These are phyloP conservation scores for Glossophaga mutica DNA, from an alignment of 2,797 vertebrate genomes.

Conservation along the genomic window DNA sequence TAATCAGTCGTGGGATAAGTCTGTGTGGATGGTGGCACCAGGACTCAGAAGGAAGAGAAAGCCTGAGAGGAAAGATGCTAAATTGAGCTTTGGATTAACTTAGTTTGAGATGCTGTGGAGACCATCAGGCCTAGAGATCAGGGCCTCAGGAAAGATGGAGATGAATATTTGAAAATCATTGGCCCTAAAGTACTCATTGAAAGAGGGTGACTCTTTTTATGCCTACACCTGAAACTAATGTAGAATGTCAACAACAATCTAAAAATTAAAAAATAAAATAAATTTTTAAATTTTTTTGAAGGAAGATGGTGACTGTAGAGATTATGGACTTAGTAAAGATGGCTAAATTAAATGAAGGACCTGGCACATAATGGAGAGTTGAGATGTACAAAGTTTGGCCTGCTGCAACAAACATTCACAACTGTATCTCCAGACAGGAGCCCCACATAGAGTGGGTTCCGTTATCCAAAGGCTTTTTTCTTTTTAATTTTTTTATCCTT, in stretches of 20 bases:
- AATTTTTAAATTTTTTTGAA: not conserved
- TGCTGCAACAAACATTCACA: not conserved
- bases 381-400: not conserved
- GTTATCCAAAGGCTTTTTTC: not conserved
- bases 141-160: not conserved
- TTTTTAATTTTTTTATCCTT: not conserved
- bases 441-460: not conserved
- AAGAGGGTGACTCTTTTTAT: not conserved
- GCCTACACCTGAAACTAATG: not conserved
- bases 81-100: not conserved
- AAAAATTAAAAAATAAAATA: not conserved
- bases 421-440: not conserved
- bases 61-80: not conserved
- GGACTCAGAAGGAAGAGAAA: not conserved
- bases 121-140: not conserved
- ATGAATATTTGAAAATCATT: not conserved
- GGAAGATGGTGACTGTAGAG: not conserved
- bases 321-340: not conserved
- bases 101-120: not conserved
- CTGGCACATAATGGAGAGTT: not conserved
- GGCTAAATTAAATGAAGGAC: not conserved
- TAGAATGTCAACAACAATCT: not conserved
- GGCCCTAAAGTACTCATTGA: not conserved
- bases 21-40: not conserved
- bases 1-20: not conserved